Evolutionary conservation across 2,888 invertebrate species (phyloP).

Genomic region (Eupithecia subumbrata): DNA sequence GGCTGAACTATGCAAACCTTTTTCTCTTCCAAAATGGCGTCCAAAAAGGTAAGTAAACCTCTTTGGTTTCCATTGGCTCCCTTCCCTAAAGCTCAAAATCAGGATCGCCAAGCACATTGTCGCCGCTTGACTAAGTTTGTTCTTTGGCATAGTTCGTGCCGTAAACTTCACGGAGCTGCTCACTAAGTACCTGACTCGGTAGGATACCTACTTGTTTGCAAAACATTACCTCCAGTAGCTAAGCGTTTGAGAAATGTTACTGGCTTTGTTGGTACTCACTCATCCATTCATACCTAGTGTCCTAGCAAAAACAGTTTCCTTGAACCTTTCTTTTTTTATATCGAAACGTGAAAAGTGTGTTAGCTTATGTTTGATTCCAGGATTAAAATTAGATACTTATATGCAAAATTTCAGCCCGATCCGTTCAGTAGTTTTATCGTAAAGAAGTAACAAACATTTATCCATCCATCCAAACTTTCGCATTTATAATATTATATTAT

Average conservation of each 20-base stretch:
- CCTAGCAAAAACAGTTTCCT: background rate
- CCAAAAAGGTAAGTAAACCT: background rate
- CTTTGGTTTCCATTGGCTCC: background rate
- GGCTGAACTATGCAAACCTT: too few species aligned
- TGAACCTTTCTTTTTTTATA: background rate
- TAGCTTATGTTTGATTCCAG: too few species aligned
- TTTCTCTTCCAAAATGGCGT: background rate
- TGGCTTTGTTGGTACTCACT: background rate
- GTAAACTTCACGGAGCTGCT: background rate
- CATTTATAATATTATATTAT: too few species aligned
- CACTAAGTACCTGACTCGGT: background rate
- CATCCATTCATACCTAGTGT: background rate
- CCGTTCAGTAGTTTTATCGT: too few species aligned
- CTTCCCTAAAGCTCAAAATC: background rate
- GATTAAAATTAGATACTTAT: too few species aligned
- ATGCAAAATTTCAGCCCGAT: too few species aligned
- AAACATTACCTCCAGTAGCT: slow-evolving; percentile 20
- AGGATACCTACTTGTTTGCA: slow-evolving; percentile 1
- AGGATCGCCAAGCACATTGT: background rate
- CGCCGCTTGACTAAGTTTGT: slow-evolving; percentile 1
- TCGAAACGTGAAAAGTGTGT: too few species aligned
- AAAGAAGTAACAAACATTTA: too few species aligned
- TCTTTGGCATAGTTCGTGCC: background rate
- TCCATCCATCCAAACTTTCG: too few species aligned
- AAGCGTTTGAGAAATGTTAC: background rate